Evolutionary conservation across 2,888 invertebrate genomes (phyloP), one percentile per base, ranked within the genome.

Genomic region (Proisotoma minuta): DNA sequence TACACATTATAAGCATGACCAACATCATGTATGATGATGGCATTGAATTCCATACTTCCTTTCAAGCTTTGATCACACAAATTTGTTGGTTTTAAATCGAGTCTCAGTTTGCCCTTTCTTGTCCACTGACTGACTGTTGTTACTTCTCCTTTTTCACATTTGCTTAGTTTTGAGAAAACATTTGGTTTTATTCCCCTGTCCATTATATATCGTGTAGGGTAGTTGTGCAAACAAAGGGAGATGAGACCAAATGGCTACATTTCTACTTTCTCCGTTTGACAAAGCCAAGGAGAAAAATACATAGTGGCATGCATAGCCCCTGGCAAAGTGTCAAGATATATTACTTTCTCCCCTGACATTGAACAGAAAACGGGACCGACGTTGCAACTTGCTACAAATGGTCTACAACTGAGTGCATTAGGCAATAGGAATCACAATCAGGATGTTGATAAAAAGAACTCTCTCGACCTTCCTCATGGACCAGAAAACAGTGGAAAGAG

Each of bases 281-380:
- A 57, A 18, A 50, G 39, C 26, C 62, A 47, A 43, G 12, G n/a
- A n/a, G n/a, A n/a, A n/a, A n/a, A n/a, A n/a, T n/a, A n/a, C n/a
- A n/a, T n/a, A n/a, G n/a, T 10, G 34, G 26, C 57, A 29, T 50
- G 15, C 18, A 43, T 62, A 48, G 65, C 65, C 61, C 28, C 47
- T 57, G 62, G 62, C 57, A 59, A 60, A 47, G 47, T 59, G 63
- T 68, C 68, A 58, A 50, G 65, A 68, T 65, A 62, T 65, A 68
- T 68, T 65, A 65, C 63, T 57, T 65, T 61, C 18, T 47, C 47
- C 27, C 57, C 52, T 59, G 58, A 59, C 56, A 48, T 47, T 43
- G 15, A 29, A 52, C 61, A 51, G 54, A 59, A 50, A 63, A 51
- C 34, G 15, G 34, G 34, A 15, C 8, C 8, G 34, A 34, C 34